Evolutionary conservation across 2,888 invertebrate species (phyloP).

Genomic region (Tiliacea aurago): DNA sequence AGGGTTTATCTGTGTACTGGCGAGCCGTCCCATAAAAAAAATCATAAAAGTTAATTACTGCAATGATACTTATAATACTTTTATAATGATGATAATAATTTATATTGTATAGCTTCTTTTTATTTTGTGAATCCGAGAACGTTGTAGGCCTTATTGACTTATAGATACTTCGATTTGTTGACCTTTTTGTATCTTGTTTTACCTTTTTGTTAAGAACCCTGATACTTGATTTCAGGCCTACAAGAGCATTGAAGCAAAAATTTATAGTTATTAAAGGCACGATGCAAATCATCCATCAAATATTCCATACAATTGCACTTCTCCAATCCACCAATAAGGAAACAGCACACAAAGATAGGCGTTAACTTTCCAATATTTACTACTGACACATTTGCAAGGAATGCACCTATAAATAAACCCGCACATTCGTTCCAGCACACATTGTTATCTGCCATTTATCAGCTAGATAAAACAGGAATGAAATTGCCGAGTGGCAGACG

Average conservation of each 20-base stretch:
- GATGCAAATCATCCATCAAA: constrained; percentile 25
- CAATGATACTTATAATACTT: too few species aligned
- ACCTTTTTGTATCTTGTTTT: not conserved
- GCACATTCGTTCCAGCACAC: constrained; percentile 36
- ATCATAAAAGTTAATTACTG: too few species aligned
- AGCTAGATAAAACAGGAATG: constrained; percentile 51
- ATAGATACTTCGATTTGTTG: too few species aligned
- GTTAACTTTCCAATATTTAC: constrained; percentile 47
- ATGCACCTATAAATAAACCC: constrained; percentile 39
- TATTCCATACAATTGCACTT: constrained; percentile 19
- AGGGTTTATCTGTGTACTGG: too few species aligned
- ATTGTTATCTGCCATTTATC: constrained; percentile 60
- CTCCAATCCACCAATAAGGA: constrained; percentile 39
- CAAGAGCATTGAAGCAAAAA: not conserved
- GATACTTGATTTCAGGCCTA: not conserved
- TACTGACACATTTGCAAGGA: constrained; percentile 46
- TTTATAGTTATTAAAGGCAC: not conserved
- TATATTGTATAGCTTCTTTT: not conserved
- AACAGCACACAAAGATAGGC: constrained; percentile 21
- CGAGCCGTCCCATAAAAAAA: too few species aligned
- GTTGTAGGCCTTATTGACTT: too few species aligned
- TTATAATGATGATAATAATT: too few species aligned
- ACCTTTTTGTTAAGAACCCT: not conserved
- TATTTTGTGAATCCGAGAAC: too few species aligned
- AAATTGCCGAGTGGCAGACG: constrained; percentile 53